Evolutionary conservation across 2,888 invertebrate species (phyloP), one percentile per base, ranked within the genome.

Genomic region (Eupithecia centaureata): DNA sequence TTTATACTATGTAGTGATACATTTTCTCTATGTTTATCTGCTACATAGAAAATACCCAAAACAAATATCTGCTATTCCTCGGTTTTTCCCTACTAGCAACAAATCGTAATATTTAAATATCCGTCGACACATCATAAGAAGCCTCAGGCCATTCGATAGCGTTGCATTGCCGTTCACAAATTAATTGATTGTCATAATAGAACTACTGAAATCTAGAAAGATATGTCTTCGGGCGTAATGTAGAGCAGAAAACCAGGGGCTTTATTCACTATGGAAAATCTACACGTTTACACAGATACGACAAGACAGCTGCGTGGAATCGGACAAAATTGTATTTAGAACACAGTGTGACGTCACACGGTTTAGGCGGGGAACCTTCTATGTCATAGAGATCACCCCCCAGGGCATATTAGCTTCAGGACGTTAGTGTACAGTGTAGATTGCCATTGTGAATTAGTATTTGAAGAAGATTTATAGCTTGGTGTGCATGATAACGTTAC

Each of bases 111-210:
- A 47, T 47, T 47, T 47, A 22, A 10, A 3, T 22, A 22, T 47
- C 10, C 47, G 47, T 47, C 22, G 47, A 22, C 22, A 22, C 22
- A 47, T 22, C 47, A 22, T 12, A 22, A 22, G 18, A 47, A 47
- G 22, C 42, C 42, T 47, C 47, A 12, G 47, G 47, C 10, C 8
- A 18, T 42, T 42, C 22, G 47, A 47, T 47, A 47, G 22, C 22
- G 47, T 47, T 47, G 12, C 22, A 47, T 10, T 47, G 22, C 47
- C 12, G 1, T 47, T 47, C 38, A 67, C 51, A 63, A 63, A 67
- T 54, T 68, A 72, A 72, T 70, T 73, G 68, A 63, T 63, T 66
- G 57, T 67, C 72, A 42, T 47, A 63, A 68, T 56, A 59, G 30
- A 67, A 57, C 60, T 18, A 63, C 64, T 56, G 59, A 28, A 73